Evolutionary conservation across 2,113 vertebrate species (phyloP).

Genomic region (Brachypteracias leptosomus): DNA sequence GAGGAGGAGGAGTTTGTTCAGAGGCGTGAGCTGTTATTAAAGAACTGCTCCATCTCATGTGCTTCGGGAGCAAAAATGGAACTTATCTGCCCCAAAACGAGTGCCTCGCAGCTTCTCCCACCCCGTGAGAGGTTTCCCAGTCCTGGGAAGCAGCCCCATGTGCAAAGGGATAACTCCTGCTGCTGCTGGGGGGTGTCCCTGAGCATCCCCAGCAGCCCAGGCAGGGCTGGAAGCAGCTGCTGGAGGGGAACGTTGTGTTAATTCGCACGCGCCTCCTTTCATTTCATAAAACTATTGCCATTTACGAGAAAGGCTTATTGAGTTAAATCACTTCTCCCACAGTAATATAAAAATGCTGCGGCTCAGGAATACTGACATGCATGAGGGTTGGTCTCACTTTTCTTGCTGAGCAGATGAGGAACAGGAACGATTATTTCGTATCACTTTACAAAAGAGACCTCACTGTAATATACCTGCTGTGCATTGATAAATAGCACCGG

Average conservation of each 20-base stretch:
- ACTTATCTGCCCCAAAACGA: not conserved
- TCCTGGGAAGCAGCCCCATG: accelerated
- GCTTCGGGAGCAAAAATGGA: not conserved
- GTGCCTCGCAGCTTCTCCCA: accelerated
- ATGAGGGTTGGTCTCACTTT: not conserved
- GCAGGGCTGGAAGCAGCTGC: not conserved
- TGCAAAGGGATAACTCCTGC: not conserved
- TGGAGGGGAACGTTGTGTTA: not conserved
- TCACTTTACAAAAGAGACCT: conserved; percentile 13
- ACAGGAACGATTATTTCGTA: not conserved
- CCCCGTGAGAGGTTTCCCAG: too few species aligned
- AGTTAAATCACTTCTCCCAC: conserved; percentile 37
- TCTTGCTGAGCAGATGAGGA: conserved; percentile 37
- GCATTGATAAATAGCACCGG: conserved; percentile 42
- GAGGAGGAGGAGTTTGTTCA: not conserved
- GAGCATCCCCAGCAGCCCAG: accelerated
- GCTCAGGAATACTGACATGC: not conserved
- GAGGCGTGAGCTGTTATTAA: not conserved
- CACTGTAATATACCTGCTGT: conserved; percentile 39
- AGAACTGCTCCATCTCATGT: not conserved
- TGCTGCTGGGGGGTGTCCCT: not conserved
- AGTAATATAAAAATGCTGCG: not conserved
- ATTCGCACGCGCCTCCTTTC: not conserved
- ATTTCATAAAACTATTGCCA: not conserved
- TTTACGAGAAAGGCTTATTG: not conserved